Evolutionary conservation across 2,888 invertebrate species (phyloP).

Genomic region (Eupithecia vulgata): DNA sequence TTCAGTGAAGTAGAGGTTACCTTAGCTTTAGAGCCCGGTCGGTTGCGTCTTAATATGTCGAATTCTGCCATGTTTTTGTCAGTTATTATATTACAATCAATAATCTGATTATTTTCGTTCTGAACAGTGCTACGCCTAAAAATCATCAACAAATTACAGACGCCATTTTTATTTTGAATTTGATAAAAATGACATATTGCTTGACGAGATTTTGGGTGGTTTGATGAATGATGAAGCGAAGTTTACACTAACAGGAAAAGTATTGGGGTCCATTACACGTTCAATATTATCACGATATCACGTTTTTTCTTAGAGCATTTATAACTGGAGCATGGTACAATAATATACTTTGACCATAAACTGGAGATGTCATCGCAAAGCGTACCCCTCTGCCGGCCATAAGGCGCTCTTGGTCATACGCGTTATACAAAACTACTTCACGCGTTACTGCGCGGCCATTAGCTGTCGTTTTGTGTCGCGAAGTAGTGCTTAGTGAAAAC

Average conservation of each 20-base stretch:
- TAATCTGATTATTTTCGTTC: conserved; percentile 2
- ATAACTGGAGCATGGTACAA: too few species aligned
- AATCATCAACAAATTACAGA: neutral
- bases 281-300: too few species aligned
- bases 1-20: conserved; percentile 71
- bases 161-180: conserved; percentile 9
- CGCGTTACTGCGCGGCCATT: too few species aligned
- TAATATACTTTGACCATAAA: too few species aligned
- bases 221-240: neutral
- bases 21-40: conserved; percentile 95
- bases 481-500: too few species aligned
- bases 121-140: conserved; percentile 7
- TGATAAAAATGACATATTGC: neutral
- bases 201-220: neutral
- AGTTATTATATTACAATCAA: conserved; percentile 7
- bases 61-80: conserved; percentile 89
- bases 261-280: too few species aligned
- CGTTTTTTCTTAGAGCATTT: too few species aligned
- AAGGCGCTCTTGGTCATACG: too few species aligned
- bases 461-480: too few species aligned
- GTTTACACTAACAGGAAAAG: neutral
- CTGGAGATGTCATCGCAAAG: too few species aligned
- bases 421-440: too few species aligned
- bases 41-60: conserved; percentile 93
- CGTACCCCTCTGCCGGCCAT: too few species aligned